Conservation (phyloP, 2,113 vertebrate species). For the Megaleporinus macrocephalus region DNA sequence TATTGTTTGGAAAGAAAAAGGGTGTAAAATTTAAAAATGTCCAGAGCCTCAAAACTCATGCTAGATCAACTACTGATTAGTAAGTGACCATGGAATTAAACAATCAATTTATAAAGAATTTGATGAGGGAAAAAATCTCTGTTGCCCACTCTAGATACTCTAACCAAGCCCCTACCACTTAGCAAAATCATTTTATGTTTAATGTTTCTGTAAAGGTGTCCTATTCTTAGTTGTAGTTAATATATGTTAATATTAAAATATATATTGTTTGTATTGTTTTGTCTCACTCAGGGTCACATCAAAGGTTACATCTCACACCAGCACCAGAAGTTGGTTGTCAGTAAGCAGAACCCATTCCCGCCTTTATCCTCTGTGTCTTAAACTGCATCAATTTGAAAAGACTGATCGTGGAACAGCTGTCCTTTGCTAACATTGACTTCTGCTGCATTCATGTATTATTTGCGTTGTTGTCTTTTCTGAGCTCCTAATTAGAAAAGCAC, state of each 20-base stretch:
- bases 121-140: no score
- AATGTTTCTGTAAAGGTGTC: not conserved
- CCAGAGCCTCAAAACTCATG: no score
- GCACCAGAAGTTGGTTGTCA: constrained; percentile 98
- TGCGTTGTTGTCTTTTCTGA: not conserved
- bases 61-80: no score
- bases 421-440: not conserved
- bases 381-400: constrained; percentile 60
- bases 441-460: not conserved
- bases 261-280: constrained; percentile 7
- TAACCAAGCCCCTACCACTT: no score
- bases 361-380: constrained; percentile 87
- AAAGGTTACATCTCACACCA: constrained; percentile 99
- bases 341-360: constrained; percentile 97
- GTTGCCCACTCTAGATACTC: no score
- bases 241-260: no score
- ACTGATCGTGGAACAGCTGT: not conserved
- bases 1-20: no score
- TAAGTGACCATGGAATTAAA: no score
- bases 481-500: not conserved
- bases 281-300: constrained; percentile 87
- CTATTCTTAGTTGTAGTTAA: no score
- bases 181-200: no score
- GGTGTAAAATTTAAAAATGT: no score
- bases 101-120: no score